Conservation (phyloP, 2,797 vertebrate species). For the Diplodus sargus region DNA sequence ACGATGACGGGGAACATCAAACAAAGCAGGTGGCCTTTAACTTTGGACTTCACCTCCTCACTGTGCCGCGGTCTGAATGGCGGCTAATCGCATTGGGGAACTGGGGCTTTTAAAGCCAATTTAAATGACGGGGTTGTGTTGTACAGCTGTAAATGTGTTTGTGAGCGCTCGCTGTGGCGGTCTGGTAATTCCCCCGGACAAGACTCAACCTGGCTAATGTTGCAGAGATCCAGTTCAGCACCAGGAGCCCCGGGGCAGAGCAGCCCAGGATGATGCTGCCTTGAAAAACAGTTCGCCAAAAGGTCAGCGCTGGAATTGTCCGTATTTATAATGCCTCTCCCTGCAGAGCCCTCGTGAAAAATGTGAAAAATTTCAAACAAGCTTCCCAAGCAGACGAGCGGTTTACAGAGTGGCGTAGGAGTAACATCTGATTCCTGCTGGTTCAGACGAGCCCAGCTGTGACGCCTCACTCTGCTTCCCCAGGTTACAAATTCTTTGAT, state of each 20-base stretch:
- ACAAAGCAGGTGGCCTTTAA: constrained; percentile 45
- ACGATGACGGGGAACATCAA: constrained; percentile 39
- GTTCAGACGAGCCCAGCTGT: constrained; percentile 27
- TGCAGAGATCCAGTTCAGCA: constrained; percentile 34
- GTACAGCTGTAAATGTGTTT: constrained; percentile 49
- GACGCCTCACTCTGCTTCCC: constrained; percentile 8
- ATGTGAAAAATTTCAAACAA: constrained; percentile 47
- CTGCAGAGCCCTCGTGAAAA: constrained; percentile 32
- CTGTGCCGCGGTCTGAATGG: constrained; percentile 19
- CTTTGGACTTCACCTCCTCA: constrained; percentile 43
- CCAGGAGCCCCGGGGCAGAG: constrained; percentile 45
- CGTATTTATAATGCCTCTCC: constrained; percentile 19
- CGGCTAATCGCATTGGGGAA: constrained; percentile 18
- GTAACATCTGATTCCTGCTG: constrained; percentile 40
- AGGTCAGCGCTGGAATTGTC: constrained; percentile 43
- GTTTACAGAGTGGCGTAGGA: constrained; percentile 31
- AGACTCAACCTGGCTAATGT: constrained; percentile 51
- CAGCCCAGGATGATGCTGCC: constrained; percentile 24
- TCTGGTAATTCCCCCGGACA: constrained; percentile 52
- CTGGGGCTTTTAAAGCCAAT: constrained; percentile 36
- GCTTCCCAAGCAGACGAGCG: constrained; percentile 28
- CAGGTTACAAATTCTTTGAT: not conserved
- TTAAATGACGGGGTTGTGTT: constrained; percentile 38
- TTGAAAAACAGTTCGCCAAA: constrained; percentile 14
- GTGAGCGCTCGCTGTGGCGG: constrained; percentile 32